These are phyloP conservation scores for Tyto alba DNA, from an alignment of 2,113 vertebrate genomes.

Conservation along the genomic window DNA sequence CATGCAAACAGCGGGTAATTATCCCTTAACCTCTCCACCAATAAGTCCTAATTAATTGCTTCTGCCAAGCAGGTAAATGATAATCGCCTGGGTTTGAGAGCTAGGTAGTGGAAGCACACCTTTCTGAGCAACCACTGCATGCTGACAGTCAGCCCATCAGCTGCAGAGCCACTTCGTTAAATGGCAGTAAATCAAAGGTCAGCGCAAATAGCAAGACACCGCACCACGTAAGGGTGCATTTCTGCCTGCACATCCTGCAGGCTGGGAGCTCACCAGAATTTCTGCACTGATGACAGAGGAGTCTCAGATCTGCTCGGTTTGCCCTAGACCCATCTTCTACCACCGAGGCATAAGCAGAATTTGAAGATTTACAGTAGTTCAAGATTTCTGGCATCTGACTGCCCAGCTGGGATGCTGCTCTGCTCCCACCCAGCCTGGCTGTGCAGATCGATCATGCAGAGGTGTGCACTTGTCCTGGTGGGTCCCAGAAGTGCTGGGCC, in stretches of 20 bases:
- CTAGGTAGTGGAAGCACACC: background rate
- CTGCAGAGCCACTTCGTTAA: background rate
- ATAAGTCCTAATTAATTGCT: slow-evolving; percentile 10
- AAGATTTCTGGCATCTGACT: background rate
- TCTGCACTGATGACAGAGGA: background rate
- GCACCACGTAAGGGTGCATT: background rate
- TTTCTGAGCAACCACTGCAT: background rate
- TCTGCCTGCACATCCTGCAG: background rate
- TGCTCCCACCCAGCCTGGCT: background rate
- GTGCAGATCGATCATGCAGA: background rate
- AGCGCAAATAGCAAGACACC: background rate
- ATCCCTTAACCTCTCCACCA: background rate
- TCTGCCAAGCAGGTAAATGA: slow-evolving; percentile 11
- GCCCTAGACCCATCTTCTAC: background rate
- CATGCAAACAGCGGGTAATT: background rate
- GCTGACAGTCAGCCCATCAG: background rate
- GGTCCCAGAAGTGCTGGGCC: background rate
- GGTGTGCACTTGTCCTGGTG: background rate
- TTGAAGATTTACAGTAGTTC: background rate
- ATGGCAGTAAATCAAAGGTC: background rate
- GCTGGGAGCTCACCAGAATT: background rate
- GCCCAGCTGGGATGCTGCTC: background rate
- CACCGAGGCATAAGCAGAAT: background rate
- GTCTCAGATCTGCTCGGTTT: background rate
- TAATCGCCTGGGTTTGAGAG: background rate